These are phyloP conservation scores for Henricia sp. DNA, from an alignment of 53 echinoderm and acorn worm species.

Conservation along the genomic window DNA sequence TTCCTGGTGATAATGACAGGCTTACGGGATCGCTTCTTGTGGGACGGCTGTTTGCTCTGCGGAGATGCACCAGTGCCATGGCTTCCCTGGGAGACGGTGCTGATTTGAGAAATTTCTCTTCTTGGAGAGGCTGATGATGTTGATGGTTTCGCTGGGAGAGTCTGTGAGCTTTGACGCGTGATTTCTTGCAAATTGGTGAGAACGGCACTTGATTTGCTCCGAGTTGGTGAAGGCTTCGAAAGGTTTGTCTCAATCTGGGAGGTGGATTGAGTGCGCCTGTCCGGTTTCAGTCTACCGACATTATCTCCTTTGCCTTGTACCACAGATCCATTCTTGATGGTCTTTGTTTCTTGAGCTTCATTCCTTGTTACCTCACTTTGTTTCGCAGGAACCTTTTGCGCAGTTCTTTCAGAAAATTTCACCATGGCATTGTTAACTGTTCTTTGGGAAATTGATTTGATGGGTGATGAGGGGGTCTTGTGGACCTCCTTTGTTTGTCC, in stretches of 20 bases:
- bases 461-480: not conserved
- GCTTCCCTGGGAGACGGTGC: conserved; percentile 8
- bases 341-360: conserved; percentile 1
- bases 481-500: not conserved
- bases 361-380: not conserved
- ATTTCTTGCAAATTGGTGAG: conserved; percentile 23
- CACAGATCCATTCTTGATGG: not conserved
- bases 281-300: conserved; percentile 2
- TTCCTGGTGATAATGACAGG: conserved; percentile 86
- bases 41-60: not conserved
- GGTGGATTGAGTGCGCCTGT: conserved; percentile 7
- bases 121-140: not conserved
- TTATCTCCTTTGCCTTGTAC: not conserved
- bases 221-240: not conserved
- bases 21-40: conserved; percentile 42
- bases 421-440: not conserved
- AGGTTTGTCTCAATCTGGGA: conserved; percentile 5
- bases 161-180: conserved; percentile 28
- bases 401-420: conserved; percentile 3
- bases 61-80: conserved; percentile 22
- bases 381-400: not conserved
- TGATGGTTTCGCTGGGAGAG: not conserved
- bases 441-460: conserved; percentile 23
- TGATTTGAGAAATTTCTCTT: not conserved
- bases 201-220: conserved; percentile 48